phyloP scores from a whole-genome alignment of 2,797 vertebrate genomes.

The Ctenochaetus hawaiiensis region DNA sequence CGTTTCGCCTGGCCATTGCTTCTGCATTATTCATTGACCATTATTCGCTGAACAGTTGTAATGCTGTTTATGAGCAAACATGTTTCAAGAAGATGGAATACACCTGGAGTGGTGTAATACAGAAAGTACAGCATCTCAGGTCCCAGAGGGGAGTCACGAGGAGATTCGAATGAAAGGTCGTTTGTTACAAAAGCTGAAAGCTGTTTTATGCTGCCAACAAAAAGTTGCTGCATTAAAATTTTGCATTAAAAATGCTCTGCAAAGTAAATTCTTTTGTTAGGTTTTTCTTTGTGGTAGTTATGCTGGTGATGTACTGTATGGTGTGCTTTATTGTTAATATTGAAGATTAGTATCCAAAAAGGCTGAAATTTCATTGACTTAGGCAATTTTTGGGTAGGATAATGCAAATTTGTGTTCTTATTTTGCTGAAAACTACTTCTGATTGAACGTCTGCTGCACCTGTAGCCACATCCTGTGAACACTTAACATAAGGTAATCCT shows the following conservation, averaged over 20 bases:
- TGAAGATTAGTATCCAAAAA: constrained; percentile 18
- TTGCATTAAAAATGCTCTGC: constrained; percentile 34
- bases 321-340: constrained; percentile 2
- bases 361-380: constrained; percentile 10
- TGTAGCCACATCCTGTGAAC: background rate
- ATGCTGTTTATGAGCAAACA: constrained; percentile 44
- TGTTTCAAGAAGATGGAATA: constrained; percentile 19
- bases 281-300: constrained; percentile 12
- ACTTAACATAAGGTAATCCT: background rate
- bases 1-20: constrained; percentile 54
- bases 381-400: background rate
- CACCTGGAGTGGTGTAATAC: constrained; percentile 24
- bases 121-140: constrained; percentile 8
- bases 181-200: constrained; percentile 33
- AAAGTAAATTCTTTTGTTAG: constrained; percentile 1
- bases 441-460: background rate
- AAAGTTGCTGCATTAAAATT: constrained; percentile 6
- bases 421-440: background rate
- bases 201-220: constrained; percentile 12
- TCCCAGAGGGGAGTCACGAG: constrained; percentile 12
- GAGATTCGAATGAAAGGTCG: constrained; percentile 36
- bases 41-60: constrained; percentile 29
- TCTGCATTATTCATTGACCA: constrained; percentile 66
- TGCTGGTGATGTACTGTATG: background rate
- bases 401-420: constrained; percentile 9